Evolutionary conservation across 1,140 invertebrate genomes (phyloP).

Genomic region (Penaeus indicus): DNA sequence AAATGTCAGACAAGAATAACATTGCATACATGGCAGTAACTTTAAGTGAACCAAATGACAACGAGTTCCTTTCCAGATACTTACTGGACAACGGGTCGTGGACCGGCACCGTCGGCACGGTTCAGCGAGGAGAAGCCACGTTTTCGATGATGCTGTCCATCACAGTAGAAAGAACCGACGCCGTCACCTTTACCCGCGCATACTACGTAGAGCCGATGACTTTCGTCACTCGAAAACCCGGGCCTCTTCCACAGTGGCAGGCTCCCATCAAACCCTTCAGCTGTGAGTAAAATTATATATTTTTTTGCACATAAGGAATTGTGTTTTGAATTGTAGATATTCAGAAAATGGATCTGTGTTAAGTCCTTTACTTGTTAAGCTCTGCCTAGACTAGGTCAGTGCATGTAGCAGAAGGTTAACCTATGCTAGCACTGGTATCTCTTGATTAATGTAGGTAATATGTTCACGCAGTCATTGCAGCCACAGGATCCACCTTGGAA

Average conservation of each 20-base stretch:
- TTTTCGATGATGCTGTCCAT: conserved; percentile 54
- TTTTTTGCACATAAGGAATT: too few relatives aligned
- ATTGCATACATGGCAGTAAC: too few relatives aligned
- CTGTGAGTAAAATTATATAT: background rate
- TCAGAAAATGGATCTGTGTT: too few relatives aligned
- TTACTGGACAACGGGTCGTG: conserved; percentile 43
- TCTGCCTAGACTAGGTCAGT: too few relatives aligned
- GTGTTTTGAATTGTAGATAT: too few relatives aligned
- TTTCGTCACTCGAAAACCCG: conserved; percentile 43
- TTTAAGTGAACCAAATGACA: background rate
- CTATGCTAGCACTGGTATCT: too few relatives aligned
- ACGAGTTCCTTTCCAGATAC: conserved; percentile 19
- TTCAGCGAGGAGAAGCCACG: conserved; percentile 30
- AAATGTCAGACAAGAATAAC: too few relatives aligned
- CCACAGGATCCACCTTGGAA: too few relatives aligned
- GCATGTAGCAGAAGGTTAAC: too few relatives aligned
- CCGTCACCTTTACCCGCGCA: conserved; percentile 39
- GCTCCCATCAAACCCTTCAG: conserved; percentile 45
- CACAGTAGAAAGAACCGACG: conserved; percentile 42
- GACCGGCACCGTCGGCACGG: conserved; percentile 47
- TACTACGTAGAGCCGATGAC: conserved; percentile 54
- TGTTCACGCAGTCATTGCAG: too few relatives aligned
- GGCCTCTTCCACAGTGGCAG: conserved; percentile 47
- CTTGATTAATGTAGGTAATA: too few relatives aligned
- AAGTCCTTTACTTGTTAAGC: too few relatives aligned